Evolutionary conservation across 2,888 invertebrate genomes (phyloP), one percentile per base, ranked within the genome.

Genomic region (Phengaris alcon): DNA sequence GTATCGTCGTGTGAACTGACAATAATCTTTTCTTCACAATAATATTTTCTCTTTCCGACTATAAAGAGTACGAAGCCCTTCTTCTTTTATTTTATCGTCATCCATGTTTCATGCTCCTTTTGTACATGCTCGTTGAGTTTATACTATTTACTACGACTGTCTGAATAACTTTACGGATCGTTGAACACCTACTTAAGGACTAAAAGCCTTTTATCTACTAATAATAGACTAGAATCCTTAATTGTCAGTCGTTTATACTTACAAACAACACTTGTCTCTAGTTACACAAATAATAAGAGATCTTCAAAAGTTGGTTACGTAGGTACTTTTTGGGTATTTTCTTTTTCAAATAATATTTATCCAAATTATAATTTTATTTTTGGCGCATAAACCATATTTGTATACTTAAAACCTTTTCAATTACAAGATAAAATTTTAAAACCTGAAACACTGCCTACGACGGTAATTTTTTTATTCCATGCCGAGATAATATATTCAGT

Each of bases 191-290:
- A 64, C 64, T 13, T 44, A 64, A 6, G 64, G 64, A 64, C 64
- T 64, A 64, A 64, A 44, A 64, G 64, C 64, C 13, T 64, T 64
- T 44, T 44, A 44, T 44, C 64, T 64, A 7, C 64, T 64, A 64
- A 64, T 64, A 64, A 64, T 44, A 10, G 12, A 35, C 0, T 3
- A 35, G 35, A 35, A 35, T 35, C 35, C 44, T 64, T 6, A 35
- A 44, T 64, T 64, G 22, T 44, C 48, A 35, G 35, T 35, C 3
- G 4, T 3, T 3, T 35, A 35, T 35, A 35, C 35, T 4, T 35
- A 35, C 35, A 35, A 35, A 22, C 22, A 22, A 22, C 22, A 2
- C 4, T 35, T 35, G 3, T 35, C 35, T 2, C 35, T 4, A 35
- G 35, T 35, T 35, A 35, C 35, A 35, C 35, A 35, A 35, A 35